These are phyloP conservation scores for Torymus aiolomorphi DNA, from an alignment of 2,888 invertebrate genomes.

Conservation along the genomic window DNA sequence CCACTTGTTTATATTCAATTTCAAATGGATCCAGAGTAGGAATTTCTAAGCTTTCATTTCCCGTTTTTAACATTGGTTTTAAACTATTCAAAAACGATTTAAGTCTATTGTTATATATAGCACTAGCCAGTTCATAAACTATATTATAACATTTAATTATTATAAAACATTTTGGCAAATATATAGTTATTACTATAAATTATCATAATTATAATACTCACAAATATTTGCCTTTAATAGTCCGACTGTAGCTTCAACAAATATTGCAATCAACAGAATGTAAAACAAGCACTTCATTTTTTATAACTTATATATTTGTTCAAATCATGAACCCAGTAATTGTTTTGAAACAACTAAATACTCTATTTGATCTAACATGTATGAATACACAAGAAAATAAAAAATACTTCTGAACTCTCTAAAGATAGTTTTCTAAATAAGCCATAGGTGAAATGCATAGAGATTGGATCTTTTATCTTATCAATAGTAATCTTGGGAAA, in stretches of 20 bases:
- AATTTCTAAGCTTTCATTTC: slow-evolving; percentile 30
- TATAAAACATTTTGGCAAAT: background rate
- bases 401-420: background rate
- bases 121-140: slow-evolving; percentile 11
- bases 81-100: slow-evolving; percentile 16
- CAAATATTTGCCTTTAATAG: background rate
- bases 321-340: too few relatives aligned
- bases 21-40: slow-evolving; percentile 37
- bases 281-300: background rate
- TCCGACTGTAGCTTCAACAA: background rate
- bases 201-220: slow-evolving; percentile 14
- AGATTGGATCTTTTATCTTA: background rate
- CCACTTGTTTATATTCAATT: slow-evolving; percentile 21
- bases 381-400: background rate
- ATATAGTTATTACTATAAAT: background rate
- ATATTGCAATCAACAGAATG: background rate
- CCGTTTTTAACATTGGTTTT: slow-evolving; percentile 29
- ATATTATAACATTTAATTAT: background rate
- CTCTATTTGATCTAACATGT: too few relatives aligned
- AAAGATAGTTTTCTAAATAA: background rate
- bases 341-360: background rate
- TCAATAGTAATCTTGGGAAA: too few relatives aligned
- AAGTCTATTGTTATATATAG: background rate
- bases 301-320: too few relatives aligned
- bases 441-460: background rate